phyloP scores from a whole-genome alignment of 2,888 invertebrate genomes.

The Mythimna vitellina region DNA sequence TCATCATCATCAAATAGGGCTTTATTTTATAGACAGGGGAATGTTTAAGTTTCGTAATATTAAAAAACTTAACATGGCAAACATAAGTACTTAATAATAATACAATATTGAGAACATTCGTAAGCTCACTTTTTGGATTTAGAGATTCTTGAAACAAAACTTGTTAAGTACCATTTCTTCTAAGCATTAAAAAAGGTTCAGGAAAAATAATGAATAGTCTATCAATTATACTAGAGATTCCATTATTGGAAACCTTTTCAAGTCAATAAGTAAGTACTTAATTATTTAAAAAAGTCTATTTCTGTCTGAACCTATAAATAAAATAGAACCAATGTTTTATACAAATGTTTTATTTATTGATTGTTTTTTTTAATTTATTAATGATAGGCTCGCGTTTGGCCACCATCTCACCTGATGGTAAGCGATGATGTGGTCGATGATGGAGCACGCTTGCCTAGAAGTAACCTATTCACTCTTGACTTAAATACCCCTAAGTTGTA shows the following conservation, averaged over 20 bases:
- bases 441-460: too few relatives aligned
- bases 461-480: too few relatives aligned
- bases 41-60: slow-evolving; percentile 9
- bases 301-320: slow-evolving; percentile 6
- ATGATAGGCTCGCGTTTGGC: too few relatives aligned
- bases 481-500: too few relatives aligned
- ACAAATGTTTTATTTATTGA: not conserved
- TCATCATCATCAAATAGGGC: too few relatives aligned
- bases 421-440: too few relatives aligned
- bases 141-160: not conserved
- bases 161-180: not conserved
- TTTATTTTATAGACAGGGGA: too few relatives aligned
- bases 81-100: not conserved
- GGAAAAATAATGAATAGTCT: slow-evolving; percentile 6
- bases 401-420: too few relatives aligned
- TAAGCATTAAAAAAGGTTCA: not conserved
- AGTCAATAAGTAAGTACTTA: slow-evolving; percentile 3
- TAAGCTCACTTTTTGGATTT: not conserved
- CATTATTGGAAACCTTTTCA: slow-evolving; percentile 39
- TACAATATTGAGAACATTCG: not conserved
- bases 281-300: slow-evolving; percentile 19
- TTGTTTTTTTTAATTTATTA: too few relatives aligned
- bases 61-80: slow-evolving; percentile 16
- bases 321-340: slow-evolving; percentile 1
- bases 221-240: slow-evolving; percentile 3